Conservation (phyloP, 2,888 invertebrate genomes). For the Calameuta filiformis region DNA sequence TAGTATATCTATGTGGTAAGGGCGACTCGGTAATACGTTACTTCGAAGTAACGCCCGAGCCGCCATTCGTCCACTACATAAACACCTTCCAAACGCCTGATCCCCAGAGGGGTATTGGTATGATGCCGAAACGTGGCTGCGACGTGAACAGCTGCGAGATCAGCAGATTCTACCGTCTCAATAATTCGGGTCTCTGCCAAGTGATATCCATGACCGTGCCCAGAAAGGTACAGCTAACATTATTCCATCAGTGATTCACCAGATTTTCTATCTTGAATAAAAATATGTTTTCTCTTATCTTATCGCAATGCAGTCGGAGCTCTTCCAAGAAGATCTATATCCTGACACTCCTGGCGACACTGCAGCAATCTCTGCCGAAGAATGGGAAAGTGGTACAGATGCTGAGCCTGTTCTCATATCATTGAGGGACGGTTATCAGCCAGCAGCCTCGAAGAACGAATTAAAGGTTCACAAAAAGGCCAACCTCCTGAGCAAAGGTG, state of each 20-base stretch:
- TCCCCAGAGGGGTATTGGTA: constrained; percentile 95
- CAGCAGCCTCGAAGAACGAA: constrained; percentile 71
- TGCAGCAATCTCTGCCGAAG: constrained; percentile 89
- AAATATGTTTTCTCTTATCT: constrained; percentile 11
- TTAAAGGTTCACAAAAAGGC: constrained; percentile 82
- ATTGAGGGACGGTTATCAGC: constrained; percentile 82
- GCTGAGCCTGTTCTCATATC: constrained; percentile 93
- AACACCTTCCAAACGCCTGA: constrained; percentile 98
- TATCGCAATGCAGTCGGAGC: constrained; percentile 76
- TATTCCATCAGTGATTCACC: background rate
- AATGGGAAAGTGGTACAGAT: constrained; percentile 91
- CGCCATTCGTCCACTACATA: constrained; percentile 95
- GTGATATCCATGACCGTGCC: constrained; percentile 98
- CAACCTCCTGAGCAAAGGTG: constrained; percentile 82
- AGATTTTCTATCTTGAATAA: background rate
- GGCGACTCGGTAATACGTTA: constrained; percentile 98
- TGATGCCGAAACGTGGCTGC: constrained; percentile 98
- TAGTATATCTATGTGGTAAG: constrained; percentile 96
- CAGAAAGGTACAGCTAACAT: constrained; percentile 74
- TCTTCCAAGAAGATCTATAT: constrained; percentile 97
- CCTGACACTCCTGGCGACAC: constrained; percentile 94
- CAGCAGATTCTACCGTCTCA: constrained; percentile 93
- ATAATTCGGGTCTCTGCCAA: constrained; percentile 94
- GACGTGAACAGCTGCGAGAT: constrained; percentile 96
- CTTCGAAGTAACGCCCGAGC: constrained; percentile 92